Evolutionary conservation across 1,140 invertebrate species (phyloP).

Genomic region (Heliconius himera): DNA sequence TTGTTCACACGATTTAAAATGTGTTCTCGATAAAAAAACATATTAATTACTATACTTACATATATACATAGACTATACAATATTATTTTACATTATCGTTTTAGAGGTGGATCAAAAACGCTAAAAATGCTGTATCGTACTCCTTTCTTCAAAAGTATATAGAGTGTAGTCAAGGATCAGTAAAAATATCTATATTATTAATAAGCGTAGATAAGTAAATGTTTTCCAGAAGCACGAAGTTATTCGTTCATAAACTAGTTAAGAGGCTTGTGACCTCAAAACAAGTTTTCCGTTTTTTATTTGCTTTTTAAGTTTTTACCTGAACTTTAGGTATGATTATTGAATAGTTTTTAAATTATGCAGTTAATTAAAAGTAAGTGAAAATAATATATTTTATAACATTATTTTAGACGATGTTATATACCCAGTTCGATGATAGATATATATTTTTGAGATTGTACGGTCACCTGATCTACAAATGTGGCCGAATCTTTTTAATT

Average conservation of each 20-base stretch:
- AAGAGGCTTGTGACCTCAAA: not conserved
- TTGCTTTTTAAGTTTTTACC: not conserved
- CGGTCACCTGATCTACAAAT: too few species aligned
- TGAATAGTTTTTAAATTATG: not conserved
- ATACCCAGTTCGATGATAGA: too few species aligned
- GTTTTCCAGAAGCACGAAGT: not conserved
- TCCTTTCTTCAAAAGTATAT: not conserved
- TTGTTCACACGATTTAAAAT: too few species aligned
- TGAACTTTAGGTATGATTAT: not conserved
- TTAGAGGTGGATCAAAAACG: not conserved
- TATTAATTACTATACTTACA: too few species aligned
- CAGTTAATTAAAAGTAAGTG: not conserved
- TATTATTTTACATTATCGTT: too few species aligned
- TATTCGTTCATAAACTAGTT: not conserved
- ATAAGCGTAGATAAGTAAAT: not conserved
- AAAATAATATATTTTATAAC: not conserved
- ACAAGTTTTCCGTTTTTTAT: slow-evolving; percentile 16
- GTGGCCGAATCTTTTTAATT: too few species aligned
- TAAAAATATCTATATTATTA: too few species aligned
- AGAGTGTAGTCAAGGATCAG: too few species aligned
- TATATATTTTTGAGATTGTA: too few species aligned
- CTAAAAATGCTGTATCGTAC: not conserved
- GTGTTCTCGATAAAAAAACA: too few species aligned
- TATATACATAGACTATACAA: too few species aligned
- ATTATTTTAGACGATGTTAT: not conserved